Percentiles rank a stretch among this genome's conserved stretches.
These are phyloP conservation scores for Aradus depressus DNA, from an alignment of 2,888 invertebrate genomes.

Conservation along the genomic window DNA sequence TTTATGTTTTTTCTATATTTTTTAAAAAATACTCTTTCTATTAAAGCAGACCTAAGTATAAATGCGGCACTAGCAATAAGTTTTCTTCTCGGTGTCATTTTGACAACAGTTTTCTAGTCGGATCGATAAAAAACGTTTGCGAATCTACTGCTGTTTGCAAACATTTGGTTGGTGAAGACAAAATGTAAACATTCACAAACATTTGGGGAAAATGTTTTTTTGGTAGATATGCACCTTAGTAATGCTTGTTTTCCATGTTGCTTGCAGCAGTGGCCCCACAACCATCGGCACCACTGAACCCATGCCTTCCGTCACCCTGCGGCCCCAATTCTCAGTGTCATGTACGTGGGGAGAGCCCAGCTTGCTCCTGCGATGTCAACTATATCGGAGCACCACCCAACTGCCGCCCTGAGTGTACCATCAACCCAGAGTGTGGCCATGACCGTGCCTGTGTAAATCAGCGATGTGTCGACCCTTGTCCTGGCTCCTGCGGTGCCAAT, in stretches of 20 bases:
- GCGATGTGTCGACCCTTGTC: slow-evolving; percentile 31
- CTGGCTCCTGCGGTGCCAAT: slow-evolving; percentile 31
- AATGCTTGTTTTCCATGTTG: neutral
- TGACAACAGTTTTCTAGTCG: too few species aligned
- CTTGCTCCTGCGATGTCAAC: slow-evolving; percentile 30
- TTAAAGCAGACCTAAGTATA: too few species aligned
- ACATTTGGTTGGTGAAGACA: too few species aligned
- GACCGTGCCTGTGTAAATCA: slow-evolving; percentile 30
- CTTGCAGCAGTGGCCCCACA: slow-evolving; percentile 26
- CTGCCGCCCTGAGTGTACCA: slow-evolving; percentile 32
- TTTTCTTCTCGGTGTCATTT: too few species aligned
- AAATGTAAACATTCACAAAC: too few species aligned
- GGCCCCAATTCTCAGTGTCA: slow-evolving; percentile 60
- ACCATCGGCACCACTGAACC: slow-evolving; percentile 37
- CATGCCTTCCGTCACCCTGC: slow-evolving; percentile 61
- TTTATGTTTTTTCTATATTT: slow-evolving; percentile 2
- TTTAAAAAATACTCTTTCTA: too few species aligned
- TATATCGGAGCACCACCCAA: slow-evolving; percentile 31
- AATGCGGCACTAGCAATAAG: too few species aligned
- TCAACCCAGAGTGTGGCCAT: slow-evolving; percentile 31
- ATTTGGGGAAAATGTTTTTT: too few species aligned
- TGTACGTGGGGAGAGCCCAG: slow-evolving; percentile 34
- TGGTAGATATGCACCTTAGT: neutral
- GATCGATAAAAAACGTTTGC: too few species aligned
- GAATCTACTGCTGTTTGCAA: too few species aligned